Conservation (phyloP, 2,888 invertebrate species). For the Chironomus tentans region DNA sequence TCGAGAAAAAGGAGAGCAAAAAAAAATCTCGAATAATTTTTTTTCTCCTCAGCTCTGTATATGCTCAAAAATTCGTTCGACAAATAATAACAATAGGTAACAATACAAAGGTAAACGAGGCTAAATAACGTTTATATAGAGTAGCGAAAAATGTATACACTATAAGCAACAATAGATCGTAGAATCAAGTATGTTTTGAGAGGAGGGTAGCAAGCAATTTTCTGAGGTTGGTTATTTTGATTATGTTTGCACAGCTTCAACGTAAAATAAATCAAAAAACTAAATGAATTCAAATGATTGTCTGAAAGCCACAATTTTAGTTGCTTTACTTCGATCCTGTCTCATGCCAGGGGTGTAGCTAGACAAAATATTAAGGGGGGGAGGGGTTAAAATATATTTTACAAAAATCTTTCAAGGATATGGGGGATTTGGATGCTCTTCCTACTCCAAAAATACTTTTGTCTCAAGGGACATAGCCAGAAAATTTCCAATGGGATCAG, state of each 20-base stretch:
- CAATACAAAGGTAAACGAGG: not conserved
- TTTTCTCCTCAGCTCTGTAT: not conserved
- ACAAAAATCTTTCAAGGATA: too few relatives aligned
- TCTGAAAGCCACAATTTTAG: constrained; percentile 7
- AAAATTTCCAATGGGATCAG: too few relatives aligned
- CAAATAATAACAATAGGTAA: not conserved
- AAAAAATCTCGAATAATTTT: too few relatives aligned
- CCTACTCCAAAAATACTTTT: too few relatives aligned
- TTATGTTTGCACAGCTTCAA: constrained; percentile 16
- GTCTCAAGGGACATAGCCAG: too few relatives aligned
- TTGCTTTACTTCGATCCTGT: not conserved
- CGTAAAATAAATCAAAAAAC: constrained; percentile 1
- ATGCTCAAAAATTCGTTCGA: not conserved
- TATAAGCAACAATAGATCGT: too few relatives aligned
- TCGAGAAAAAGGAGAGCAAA: not conserved
- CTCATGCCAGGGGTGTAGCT: too few relatives aligned
- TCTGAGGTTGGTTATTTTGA: constrained; percentile 4
- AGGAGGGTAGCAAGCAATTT: not conserved
- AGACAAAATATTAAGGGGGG: too few relatives aligned
- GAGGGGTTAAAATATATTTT: too few relatives aligned
- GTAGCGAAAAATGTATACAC: not conserved
- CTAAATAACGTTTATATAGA: not conserved
- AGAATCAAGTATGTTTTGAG: too few relatives aligned
- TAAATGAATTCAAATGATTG: constrained; percentile 21
- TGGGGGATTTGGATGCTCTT: too few relatives aligned